Evolutionary conservation across 2,797 vertebrate species (phyloP).

Genomic region (Coregonus suidteri): DNA sequence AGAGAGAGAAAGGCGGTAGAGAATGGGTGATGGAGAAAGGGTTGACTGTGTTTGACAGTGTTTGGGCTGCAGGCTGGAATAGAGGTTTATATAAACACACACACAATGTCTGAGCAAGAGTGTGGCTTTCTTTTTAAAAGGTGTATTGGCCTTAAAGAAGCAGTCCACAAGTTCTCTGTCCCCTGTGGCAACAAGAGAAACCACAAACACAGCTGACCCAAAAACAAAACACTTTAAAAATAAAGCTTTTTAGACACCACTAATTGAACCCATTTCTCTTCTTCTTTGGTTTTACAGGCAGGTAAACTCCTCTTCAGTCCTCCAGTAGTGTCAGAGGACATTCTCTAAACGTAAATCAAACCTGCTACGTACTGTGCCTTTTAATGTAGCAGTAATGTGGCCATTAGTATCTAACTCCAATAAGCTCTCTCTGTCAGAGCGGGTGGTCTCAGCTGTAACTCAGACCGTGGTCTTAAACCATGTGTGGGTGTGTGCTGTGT

Average conservation of each 20-base stretch:
- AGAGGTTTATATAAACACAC: not conserved
- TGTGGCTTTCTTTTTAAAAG: too few species aligned
- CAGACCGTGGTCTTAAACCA: not conserved
- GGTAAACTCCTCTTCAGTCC: too few species aligned
- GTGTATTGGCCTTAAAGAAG: not conserved
- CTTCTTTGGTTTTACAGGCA: too few species aligned
- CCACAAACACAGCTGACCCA: too few species aligned
- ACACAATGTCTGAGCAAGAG: not conserved
- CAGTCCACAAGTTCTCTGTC: not conserved
- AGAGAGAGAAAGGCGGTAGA: not conserved
- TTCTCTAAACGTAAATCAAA: not conserved
- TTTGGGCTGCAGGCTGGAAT: slow-evolving; percentile 2
- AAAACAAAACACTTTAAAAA: too few species aligned
- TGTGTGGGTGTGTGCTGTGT: not conserved
- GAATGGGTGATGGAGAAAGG: slow-evolving; percentile 15
- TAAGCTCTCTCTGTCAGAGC: not conserved
- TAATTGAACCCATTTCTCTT: too few species aligned
- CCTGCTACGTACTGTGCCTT: not conserved
- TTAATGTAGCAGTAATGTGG: not conserved
- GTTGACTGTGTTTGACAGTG: slow-evolving; percentile 24
- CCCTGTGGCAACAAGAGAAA: too few species aligned
- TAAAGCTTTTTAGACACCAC: too few species aligned
- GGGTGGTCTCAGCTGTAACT: not conserved
- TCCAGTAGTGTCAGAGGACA: not conserved
- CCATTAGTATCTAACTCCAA: not conserved